Evolutionary conservation across 2,797 vertebrate genomes (phyloP).

Genomic region (Sciaenops ocellatus): DNA sequence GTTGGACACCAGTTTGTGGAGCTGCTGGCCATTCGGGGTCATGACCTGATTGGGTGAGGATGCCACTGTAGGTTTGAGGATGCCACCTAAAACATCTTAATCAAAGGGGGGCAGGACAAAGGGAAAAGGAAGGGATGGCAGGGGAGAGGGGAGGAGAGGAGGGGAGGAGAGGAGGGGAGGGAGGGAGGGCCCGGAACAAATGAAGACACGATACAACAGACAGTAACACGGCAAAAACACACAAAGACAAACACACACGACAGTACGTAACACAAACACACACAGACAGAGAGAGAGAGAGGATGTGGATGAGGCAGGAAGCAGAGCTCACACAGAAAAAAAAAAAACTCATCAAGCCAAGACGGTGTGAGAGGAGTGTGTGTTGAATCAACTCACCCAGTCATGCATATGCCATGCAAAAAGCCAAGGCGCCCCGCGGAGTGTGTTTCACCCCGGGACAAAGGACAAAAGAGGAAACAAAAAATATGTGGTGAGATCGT

Average conservation of each 20-base stretch:
- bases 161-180: conserved; percentile 22
- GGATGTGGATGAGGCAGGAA: conserved; percentile 55
- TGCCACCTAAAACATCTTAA: conserved; percentile 94
- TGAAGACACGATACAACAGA: conserved; percentile 48
- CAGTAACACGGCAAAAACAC: conserved; percentile 24
- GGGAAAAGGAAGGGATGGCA: conserved; percentile 8
- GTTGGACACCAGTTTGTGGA: conserved; percentile 93
- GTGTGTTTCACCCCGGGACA: conserved; percentile 64
- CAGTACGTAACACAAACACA: conserved; percentile 20
- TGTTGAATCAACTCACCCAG: conserved; percentile 84
- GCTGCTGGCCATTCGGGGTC: conserved; percentile 86
- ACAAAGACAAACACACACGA: conserved; percentile 30
- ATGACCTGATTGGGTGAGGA: conserved; percentile 91
- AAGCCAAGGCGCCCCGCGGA: conserved; percentile 77
- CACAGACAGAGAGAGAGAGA: conserved; percentile 51
- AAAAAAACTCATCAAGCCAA: conserved; percentile 44
- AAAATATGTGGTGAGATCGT: conserved; percentile 52
- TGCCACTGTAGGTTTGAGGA: conserved; percentile 95
- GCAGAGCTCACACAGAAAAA: conserved; percentile 17
- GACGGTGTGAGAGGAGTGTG: conserved; percentile 51
- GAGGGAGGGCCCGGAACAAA: conserved; percentile 40
- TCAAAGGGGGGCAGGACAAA: conserved; percentile 70
- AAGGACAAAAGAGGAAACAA: conserved; percentile 57
- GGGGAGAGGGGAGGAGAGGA: background rate
- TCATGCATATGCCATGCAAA: conserved; percentile 86